Evolutionary conservation across 1,140 invertebrate genomes (phyloP), one percentile per base, ranked within the genome.

Genomic region (Drosophila santomea): DNA sequence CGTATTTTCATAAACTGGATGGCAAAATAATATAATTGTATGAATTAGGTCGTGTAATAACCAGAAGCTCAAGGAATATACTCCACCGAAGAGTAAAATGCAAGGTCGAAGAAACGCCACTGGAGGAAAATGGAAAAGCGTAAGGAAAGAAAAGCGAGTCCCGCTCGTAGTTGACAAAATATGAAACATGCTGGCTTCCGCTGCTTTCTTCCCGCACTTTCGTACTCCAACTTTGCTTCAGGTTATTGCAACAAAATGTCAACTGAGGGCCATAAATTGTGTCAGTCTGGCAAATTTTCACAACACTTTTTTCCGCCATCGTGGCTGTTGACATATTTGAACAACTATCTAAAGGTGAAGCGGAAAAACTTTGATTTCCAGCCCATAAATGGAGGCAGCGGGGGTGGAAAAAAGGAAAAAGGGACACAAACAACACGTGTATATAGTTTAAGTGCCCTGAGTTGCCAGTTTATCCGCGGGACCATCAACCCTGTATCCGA

Each of bases 161-260:
- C 56, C 47, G 61, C 64, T 78, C 63, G 64, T 28, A 71, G 68
- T 80, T 88, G 84, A 69, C 79, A 83, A 88, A 89, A 89, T 88
- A 88, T 89, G 83, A 88, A 88, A 80, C 76, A 89, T 74, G 71
- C 66, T 83, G 75, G 57, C 62, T 78, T 77, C 62, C 80, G 76
- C 32, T 14, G 43, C 36, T 60, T 58, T 59, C 72, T 63, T 69
- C 48, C 47, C 43, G 60, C 12, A 15, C 28, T 69, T 68, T 50
- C 11, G 32, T 52, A 12, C 50, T 36, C 50, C 15, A 52, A 52
- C 43, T 48, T 68, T 55, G 28, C 78, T 78, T 48, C 61, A 74
- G 83, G 83, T 79, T 88, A 86, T 88, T 78, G 83, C 83, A 86
- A 79, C 71, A 86, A 83, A 88, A 86, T 88, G 83, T 86, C 83